Base-by-base conservation (phyloP, 2,888 invertebrate species). In the Atrina japonica region DNA sequence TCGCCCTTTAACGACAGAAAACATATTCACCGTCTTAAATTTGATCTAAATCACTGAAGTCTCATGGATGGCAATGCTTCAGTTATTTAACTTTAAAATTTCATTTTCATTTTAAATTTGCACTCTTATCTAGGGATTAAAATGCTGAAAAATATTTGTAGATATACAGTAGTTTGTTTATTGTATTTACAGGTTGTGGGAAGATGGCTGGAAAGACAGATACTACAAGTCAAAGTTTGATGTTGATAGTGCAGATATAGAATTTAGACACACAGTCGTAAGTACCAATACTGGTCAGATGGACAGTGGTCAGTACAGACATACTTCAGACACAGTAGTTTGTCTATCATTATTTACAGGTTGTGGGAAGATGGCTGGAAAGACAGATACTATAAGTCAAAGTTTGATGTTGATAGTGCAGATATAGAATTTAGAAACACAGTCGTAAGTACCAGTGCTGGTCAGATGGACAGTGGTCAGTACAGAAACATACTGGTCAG, bases 181-280 rank as follows among this genome's bases (percentile, higher is more conserved):
- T 11, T 35, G 16, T 43, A 6, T 18, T 70, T 76, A 67, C 78
- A 88, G 91, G 58, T 78, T 92, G 52, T 92, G 97, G 96, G 98
- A 99, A 91, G 95, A 95, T 82, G 99, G 99, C 0, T 99, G 98
- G 93, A 99, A 99, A 91, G 97, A 98, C 90, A 93, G 99, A 43
- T 99, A 99, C 92, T 99, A 99, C 89, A 96, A 97, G 91, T 85
- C 81, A 50, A 91, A 91, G 82, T 92, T 92, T 84, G 88, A 89
- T 73, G 90, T 91, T 0, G 90, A 87, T 14, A 75, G 78, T 6
- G 84, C 90, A 29, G 92, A 92, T 73, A 52, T 85, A 1, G 95
- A 94, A 85, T 99, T 99, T 91, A 93, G 98, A 81, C 94, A 96
- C 89, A 94, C 95, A 83, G 98, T 99, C 47, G 90, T 90, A 78